A percentile compares a stretch with the other conserved stretches of the same genome.
Conservation (phyloP, 2,888 invertebrate species). For the Heteropelma amictum region DNA sequence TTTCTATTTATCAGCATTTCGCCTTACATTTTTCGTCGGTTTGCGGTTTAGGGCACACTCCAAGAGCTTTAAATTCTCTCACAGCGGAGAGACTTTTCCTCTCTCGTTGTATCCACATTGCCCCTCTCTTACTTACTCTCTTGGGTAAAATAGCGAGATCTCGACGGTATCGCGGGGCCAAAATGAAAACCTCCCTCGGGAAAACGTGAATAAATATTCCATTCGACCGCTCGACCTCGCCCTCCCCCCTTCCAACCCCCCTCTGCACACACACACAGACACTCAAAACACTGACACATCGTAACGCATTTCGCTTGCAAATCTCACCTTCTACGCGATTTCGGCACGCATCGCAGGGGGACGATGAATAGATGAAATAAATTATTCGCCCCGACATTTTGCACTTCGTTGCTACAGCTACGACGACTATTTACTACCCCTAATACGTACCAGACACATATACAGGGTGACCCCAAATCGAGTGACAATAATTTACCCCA, state of each 20-base stretch:
- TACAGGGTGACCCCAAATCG: too few species aligned
- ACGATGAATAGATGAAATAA: constrained; percentile 66
- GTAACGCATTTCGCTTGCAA: constrained; percentile 37
- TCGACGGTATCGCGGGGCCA: constrained; percentile 15
- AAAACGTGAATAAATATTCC: constrained; percentile 65
- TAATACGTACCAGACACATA: too few species aligned
- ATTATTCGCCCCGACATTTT: constrained; percentile 65
- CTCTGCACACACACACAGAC: background rate
- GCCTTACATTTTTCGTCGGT: background rate
- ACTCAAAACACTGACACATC: background rate
- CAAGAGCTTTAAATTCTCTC: background rate
- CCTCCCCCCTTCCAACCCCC: constrained; percentile 19
- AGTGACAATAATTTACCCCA: too few species aligned
- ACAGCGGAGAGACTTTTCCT: background rate
- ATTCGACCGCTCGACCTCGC: constrained; percentile 53
- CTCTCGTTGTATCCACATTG: background rate
- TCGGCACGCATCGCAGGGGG: constrained; percentile 49
- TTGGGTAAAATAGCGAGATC: constrained; percentile 12
- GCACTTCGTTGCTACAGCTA: constrained; percentile 52
- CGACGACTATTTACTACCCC: constrained; percentile 35
- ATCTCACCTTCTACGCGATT: constrained; percentile 37
- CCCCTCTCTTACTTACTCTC: constrained; percentile 9
- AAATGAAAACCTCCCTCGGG: constrained; percentile 27
- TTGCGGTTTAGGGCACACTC: background rate
- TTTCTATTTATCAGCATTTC: background rate